Percentiles rank a stretch among this genome's conserved stretches.
Conservation (phyloP, 2,797 vertebrate species). For the Xiphorhynchus erythropygius region DNA sequence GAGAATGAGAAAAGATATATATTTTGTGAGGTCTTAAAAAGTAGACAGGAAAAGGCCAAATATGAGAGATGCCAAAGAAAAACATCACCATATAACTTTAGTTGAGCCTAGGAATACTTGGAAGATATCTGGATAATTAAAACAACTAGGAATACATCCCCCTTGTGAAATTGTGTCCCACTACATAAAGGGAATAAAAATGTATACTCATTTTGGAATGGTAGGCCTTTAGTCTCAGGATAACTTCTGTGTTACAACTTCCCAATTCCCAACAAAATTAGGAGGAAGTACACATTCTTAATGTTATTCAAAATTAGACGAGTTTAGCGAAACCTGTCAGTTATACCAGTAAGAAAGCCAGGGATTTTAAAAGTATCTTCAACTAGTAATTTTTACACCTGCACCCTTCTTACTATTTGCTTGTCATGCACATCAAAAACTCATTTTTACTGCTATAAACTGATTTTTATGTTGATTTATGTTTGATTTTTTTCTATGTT, state of each 20-base stretch:
- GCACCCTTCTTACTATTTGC: background rate
- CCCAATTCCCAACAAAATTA: background rate
- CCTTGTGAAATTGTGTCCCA: background rate
- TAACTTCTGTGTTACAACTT: background rate
- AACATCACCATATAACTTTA: background rate
- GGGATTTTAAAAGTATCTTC: background rate
- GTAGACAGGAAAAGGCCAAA: background rate
- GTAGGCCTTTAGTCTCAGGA: background rate
- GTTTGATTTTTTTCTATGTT: too few relatives aligned
- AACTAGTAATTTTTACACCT: background rate
- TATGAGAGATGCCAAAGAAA: background rate
- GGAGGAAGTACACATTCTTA: background rate
- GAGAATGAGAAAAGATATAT: background rate
- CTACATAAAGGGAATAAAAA: background rate
- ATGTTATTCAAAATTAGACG: background rate
- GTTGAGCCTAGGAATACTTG: background rate
- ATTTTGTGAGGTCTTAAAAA: background rate
- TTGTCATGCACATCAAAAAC: conserved; percentile 34
- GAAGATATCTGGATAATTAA: background rate
- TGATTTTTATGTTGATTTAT: background rate
- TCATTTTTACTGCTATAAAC: conserved; percentile 14
- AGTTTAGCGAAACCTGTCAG: background rate
- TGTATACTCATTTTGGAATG: background rate
- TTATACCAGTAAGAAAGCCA: background rate
- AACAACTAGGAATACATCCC: background rate